phyloP scores from a whole-genome alignment of 2,113 vertebrate genomes.

The Phalacrocorax carbo region DNA sequence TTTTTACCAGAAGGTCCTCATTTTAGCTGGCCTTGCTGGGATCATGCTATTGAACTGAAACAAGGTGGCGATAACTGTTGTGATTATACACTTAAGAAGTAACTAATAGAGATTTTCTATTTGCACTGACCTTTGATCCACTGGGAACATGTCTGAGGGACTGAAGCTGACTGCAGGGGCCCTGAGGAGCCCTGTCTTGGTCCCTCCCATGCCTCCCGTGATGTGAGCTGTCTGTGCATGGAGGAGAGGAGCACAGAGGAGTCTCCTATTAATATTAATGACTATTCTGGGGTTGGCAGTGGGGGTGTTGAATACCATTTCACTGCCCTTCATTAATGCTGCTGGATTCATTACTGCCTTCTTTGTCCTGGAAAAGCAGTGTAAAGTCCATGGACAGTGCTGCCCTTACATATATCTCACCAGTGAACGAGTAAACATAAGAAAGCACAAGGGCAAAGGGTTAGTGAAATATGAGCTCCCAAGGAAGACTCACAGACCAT shows the following conservation, averaged over 20 bases:
- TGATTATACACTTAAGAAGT: background rate
- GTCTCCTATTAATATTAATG: constrained; percentile 1
- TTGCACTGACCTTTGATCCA: background rate
- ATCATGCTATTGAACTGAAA: background rate
- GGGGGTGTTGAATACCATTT: background rate
- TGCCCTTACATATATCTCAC: background rate
- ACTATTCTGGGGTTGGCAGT: background rate
- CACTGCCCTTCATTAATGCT: background rate
- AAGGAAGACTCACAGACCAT: background rate
- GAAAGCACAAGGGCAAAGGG: background rate
- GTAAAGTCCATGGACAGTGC: background rate
- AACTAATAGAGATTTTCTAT: background rate
- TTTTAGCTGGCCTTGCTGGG: background rate
- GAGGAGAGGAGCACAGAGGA: background rate
- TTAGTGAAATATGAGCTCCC: background rate
- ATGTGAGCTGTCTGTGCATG: accelerated
- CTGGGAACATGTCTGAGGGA: background rate
- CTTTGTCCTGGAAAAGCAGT: background rate
- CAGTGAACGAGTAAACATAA: background rate
- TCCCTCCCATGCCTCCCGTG: background rate
- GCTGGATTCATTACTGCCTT: background rate
- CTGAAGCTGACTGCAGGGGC: background rate
- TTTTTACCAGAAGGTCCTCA: background rate
- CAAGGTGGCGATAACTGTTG: background rate
- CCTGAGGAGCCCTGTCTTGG: background rate